Percentiles rank a stretch among this genome's conserved stretches.
These are phyloP conservation scores for Cerceris ruficornis DNA, from an alignment of 2,888 invertebrate species.

Conservation along the genomic window DNA sequence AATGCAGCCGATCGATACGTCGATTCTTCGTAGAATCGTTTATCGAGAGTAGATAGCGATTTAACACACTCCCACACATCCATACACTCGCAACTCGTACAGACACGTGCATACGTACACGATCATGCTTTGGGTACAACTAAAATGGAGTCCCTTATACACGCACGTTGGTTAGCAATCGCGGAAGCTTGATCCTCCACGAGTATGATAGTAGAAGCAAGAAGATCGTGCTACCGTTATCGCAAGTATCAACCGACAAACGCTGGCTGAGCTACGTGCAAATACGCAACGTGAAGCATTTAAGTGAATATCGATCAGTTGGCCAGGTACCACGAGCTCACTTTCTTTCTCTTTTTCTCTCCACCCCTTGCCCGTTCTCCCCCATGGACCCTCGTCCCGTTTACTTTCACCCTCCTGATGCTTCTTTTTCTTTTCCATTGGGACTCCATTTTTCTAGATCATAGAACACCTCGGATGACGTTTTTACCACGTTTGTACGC, in stretches of 20 bases:
- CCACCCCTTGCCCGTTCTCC: background rate
- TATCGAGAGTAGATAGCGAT: slow-evolving; percentile 43
- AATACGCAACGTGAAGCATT: slow-evolving; percentile 40
- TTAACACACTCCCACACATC: slow-evolving; percentile 22
- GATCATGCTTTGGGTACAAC: slow-evolving; percentile 50
- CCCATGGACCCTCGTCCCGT: slow-evolving; percentile 16
- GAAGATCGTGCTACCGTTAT: slow-evolving; percentile 47
- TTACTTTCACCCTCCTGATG: background rate
- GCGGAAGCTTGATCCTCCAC: slow-evolving; percentile 18
- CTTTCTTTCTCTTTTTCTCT: background rate
- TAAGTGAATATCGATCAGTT: slow-evolving; percentile 52
- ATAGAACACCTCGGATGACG: slow-evolving; percentile 55
- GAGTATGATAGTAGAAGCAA: slow-evolving; percentile 9
- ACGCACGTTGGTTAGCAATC: slow-evolving; percentile 9
- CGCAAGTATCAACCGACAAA: slow-evolving; percentile 19
- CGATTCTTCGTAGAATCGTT: slow-evolving; percentile 42
- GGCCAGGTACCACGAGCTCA: slow-evolving; percentile 1
- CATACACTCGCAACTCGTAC: background rate
- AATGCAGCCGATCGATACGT: slow-evolving; percentile 64
- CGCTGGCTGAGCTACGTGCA: slow-evolving; percentile 37
- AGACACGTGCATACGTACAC: slow-evolving; percentile 21
- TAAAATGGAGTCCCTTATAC: slow-evolving; percentile 44
- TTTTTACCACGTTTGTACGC: slow-evolving; percentile 17
- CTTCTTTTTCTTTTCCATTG: slow-evolving; percentile 19
- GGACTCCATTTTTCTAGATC: slow-evolving; percentile 60